Percentiles rank a stretch among this genome's conserved stretches.
Conservation (phyloP, 2,888 invertebrate genomes). For the Dione juno region DNA sequence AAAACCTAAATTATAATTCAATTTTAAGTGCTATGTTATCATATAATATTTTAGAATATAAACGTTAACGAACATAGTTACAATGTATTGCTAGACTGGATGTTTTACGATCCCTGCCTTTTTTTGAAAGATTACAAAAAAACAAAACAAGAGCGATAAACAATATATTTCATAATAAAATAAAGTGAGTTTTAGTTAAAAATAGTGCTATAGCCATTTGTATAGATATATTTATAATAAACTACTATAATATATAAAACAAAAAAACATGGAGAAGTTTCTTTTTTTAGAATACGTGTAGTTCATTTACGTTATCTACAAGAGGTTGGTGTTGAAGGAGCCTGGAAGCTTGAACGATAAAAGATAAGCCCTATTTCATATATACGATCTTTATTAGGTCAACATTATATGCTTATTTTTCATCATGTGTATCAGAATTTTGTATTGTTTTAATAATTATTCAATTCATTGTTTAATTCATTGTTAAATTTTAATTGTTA, state of each 20-base stretch:
- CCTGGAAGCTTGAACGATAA: background rate
- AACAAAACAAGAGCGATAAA: background rate
- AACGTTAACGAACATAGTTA: no score
- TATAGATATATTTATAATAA: background rate
- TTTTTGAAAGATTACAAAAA: background rate
- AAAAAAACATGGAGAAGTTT: slow-evolving; percentile 1
- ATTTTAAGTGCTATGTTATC: no score
- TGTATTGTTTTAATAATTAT: no score
- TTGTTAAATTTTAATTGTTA: no score
- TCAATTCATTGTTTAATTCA: no score
- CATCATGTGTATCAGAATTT: background rate
- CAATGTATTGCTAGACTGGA: background rate
- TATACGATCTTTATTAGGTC: slow-evolving; percentile 17
- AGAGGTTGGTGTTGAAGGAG: slow-evolving; percentile 8
- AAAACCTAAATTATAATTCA: no score
- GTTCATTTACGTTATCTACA: slow-evolving; percentile 8
- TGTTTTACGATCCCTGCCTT: background rate
- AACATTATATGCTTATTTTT: slow-evolving; percentile 1
- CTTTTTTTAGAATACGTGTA: background rate
- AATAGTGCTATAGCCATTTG: no score
- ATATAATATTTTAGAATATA: no score
- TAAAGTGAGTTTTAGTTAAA: background rate
- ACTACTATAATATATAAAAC: no score
- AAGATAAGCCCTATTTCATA: slow-evolving; percentile 6
- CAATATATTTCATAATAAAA: background rate